Evolutionary conservation across 1,140 invertebrate species (phyloP).

Genomic region (Nasonia longicornis): DNA sequence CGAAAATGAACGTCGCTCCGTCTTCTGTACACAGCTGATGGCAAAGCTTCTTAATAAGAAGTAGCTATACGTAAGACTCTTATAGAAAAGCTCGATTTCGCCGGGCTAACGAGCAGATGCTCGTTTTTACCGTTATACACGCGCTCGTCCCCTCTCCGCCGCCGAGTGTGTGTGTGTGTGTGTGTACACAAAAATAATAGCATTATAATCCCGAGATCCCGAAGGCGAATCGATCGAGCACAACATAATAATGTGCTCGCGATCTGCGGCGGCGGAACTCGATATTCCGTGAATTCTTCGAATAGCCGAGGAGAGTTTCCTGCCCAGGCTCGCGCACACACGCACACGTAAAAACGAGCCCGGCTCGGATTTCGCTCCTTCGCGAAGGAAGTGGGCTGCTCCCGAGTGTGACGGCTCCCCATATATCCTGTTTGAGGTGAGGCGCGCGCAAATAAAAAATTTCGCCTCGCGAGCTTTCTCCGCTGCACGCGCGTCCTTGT

Average conservation of each 20-base stretch:
- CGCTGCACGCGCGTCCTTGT: background rate
- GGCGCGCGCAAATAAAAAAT: conserved; percentile 30
- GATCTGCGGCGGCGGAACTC: conserved; percentile 48
- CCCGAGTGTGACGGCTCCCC: conserved; percentile 54
- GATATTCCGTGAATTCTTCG: conserved; percentile 58
- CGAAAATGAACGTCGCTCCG: background rate
- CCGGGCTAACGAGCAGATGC: conserved; percentile 12
- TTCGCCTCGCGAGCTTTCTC: background rate
- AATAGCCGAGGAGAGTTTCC: conserved; percentile 57
- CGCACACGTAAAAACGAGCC: conserved; percentile 49
- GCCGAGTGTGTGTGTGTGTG: too few relatives aligned
- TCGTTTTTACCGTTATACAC: conserved; percentile 7
- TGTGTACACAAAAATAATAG: background rate
- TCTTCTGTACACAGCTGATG: background rate
- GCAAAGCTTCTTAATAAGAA: conserved; percentile 18
- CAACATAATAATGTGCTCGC: background rate
- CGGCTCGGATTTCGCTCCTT: conserved; percentile 57
- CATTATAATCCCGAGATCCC: background rate
- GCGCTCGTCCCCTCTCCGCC: background rate
- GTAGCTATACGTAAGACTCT: background rate
- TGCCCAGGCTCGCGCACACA: conserved; percentile 42
- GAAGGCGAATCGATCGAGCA: conserved; percentile 1
- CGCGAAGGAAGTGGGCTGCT: conserved; percentile 60
- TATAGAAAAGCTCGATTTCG: conserved; percentile 10
- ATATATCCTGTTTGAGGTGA: conserved; percentile 55